Percentiles rank a stretch among this genome's conserved stretches.
Conservation (phyloP, 2,888 invertebrate genomes). For the Philopedon plagiatum region DNA sequence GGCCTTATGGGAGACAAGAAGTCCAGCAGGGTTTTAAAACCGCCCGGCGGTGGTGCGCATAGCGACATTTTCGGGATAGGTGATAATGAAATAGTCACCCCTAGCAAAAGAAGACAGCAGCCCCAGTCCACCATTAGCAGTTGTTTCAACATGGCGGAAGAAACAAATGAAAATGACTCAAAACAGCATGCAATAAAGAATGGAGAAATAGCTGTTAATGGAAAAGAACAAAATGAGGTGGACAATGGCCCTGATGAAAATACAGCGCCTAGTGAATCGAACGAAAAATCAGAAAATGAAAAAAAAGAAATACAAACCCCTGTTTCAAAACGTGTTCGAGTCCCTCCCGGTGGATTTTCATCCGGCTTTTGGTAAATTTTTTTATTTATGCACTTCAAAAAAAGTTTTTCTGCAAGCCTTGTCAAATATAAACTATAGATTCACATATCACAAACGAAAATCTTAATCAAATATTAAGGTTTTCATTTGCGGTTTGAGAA, state of each 20-base stretch:
- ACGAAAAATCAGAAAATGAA: background rate
- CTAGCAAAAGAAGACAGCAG: slow-evolving; percentile 28
- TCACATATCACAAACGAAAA: no score
- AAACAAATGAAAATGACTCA: slow-evolving; percentile 17
- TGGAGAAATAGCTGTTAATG: background rate
- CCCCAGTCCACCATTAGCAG: slow-evolving; percentile 27
- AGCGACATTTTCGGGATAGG: slow-evolving; percentile 65
- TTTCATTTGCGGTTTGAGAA: slow-evolving; percentile 8
- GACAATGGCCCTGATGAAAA: slow-evolving; percentile 40
- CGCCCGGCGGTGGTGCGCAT: slow-evolving; percentile 70
- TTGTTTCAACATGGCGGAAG: slow-evolving; percentile 40
- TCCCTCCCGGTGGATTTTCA: slow-evolving; percentile 63
- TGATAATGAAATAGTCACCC: slow-evolving; percentile 23
- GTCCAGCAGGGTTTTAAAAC: slow-evolving; percentile 68
- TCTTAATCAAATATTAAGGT: slow-evolving; percentile 7
- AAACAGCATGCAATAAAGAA: background rate
- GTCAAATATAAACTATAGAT: no score
- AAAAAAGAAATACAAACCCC: background rate
- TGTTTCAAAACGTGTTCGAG: slow-evolving; percentile 47
- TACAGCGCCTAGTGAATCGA: slow-evolving; percentile 32
- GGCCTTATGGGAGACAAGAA: slow-evolving; percentile 57
- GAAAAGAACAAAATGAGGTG: background rate
- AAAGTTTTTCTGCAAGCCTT: slow-evolving; percentile 7
- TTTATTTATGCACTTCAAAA: background rate
- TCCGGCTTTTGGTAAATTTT: slow-evolving; percentile 54